phyloP scores from a whole-genome alignment of 2,888 invertebrate species.

The Cheilosia vernalis region DNA sequence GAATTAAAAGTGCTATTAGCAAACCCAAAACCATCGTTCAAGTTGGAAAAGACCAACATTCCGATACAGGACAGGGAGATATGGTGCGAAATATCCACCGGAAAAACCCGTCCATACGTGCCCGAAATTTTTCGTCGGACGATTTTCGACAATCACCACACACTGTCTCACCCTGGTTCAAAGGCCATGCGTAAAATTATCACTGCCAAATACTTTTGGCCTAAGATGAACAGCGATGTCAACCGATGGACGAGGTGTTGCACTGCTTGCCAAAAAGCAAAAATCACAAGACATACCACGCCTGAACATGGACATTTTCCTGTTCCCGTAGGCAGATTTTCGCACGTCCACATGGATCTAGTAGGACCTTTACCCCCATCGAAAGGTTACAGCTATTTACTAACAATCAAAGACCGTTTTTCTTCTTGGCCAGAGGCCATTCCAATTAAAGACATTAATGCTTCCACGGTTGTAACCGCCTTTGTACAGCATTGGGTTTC shows the following conservation, averaged over 20 bases:
- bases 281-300: slow-evolving; percentile 23
- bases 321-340: slow-evolving; percentile 28
- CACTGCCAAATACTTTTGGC: no score
- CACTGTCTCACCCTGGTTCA: slow-evolving; percentile 5
- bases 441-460: slow-evolving; percentile 20
- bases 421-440: slow-evolving; percentile 46
- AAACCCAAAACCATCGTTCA: background rate
- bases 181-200: slow-evolving; percentile 31
- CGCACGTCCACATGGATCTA: slow-evolving; percentile 77
- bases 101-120: slow-evolving; percentile 12
- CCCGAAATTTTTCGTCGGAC: slow-evolving; percentile 23
- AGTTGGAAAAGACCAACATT: background rate
- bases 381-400: background rate
- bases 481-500: slow-evolving; percentile 50
- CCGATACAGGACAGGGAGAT: background rate
- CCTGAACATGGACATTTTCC: slow-evolving; percentile 2
- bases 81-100: slow-evolving; percentile 10
- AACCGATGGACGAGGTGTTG: no score
- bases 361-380: slow-evolving; percentile 78
- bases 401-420: background rate
- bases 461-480: slow-evolving; percentile 24
- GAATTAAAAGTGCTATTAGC: slow-evolving; percentile 5
- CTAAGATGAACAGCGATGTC: slow-evolving; percentile 25
- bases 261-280: background rate
- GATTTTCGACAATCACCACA: slow-evolving; percentile 36